Evolutionary conservation across 2,113 vertebrate species (phyloP).

Genomic region (Dromas ardeola): DNA sequence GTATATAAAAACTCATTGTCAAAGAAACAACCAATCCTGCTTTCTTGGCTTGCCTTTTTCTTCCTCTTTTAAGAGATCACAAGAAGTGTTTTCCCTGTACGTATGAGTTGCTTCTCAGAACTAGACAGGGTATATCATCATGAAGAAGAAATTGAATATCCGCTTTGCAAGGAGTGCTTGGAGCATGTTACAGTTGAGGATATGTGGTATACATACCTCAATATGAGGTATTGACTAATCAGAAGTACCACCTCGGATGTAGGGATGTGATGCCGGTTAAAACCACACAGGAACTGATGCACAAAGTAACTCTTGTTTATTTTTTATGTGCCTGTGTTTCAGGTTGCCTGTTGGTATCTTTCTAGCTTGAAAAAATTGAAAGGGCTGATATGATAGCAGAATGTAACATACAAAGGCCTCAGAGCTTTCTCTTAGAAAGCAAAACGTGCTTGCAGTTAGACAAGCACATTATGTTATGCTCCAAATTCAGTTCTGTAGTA

Average conservation of each 20-base stretch:
- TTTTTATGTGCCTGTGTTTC: not conserved
- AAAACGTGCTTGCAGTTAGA: not conserved
- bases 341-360: not conserved
- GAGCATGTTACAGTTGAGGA: not conserved
- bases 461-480: not conserved
- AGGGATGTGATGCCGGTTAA: not conserved
- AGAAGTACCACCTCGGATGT: not conserved
- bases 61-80: not conserved
- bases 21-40: not conserved
- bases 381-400: not conserved
- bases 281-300: not conserved
- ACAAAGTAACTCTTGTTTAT: not conserved
- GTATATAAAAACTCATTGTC: not conserved
- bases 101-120: not conserved
- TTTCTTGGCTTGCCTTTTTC: not conserved
- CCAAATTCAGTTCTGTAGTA: not conserved
- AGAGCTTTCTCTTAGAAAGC: not conserved
- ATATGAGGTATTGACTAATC: not conserved
- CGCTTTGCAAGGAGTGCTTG: not conserved
- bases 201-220: rapidly evolving
- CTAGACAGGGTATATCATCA: not conserved
- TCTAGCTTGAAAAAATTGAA: not conserved
- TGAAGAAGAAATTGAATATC: not conserved
- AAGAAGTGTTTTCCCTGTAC: not conserved
- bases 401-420: not conserved